Evolutionary conservation across 2,797 vertebrate species (phyloP).

Genomic region (Florisuga fusca): DNA sequence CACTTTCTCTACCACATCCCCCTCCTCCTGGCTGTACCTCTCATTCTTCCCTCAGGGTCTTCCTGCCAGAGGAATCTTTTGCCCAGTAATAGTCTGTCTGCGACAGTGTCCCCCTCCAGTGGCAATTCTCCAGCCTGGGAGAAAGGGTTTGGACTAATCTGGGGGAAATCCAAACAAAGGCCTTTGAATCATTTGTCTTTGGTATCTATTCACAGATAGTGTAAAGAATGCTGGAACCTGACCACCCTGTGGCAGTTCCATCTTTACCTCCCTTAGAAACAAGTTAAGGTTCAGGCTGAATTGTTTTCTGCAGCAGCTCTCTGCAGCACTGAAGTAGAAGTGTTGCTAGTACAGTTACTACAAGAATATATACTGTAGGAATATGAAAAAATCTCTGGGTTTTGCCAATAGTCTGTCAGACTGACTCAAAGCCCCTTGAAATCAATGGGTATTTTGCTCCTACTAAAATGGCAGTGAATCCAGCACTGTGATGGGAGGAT

Average conservation of each 20-base stretch:
- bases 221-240: not conserved
- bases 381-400: not conserved
- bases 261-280: not conserved
- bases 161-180: conserved; percentile 7
- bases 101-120: not conserved
- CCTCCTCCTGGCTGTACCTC: not conserved
- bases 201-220: not conserved
- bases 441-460: not conserved
- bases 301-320: not conserved
- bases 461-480: not conserved
- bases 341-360: not conserved
- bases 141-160: not conserved
- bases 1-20: not conserved
- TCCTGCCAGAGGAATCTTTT: not conserved
- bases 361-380: not conserved
- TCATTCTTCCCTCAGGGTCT: not conserved
- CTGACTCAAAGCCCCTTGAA: not conserved
- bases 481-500: not conserved
- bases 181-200: not conserved
- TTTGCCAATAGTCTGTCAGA: not conserved
- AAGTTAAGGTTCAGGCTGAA: not conserved
- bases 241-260: not conserved
- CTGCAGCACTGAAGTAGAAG: not conserved
- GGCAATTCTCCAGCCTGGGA: conserved; percentile 14
- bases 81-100: not conserved